Percentiles rank a stretch among this genome's conserved stretches.
These are phyloP conservation scores for Meloidogyne hapla DNA, from an alignment of 1,140 invertebrate genomes.

Conservation along the genomic window DNA sequence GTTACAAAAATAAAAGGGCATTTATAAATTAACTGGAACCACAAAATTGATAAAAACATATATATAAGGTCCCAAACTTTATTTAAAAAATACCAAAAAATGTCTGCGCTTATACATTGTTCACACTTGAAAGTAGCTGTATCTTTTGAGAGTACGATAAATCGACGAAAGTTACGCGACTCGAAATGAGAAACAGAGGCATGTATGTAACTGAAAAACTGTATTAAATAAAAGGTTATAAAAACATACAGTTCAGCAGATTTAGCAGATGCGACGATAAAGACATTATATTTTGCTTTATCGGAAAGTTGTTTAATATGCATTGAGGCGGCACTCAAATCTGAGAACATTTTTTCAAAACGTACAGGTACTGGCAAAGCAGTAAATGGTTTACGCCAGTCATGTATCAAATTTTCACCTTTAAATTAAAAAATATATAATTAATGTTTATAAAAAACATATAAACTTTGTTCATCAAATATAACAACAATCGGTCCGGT, in stretches of 20 bases:
- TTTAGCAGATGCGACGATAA: conserved; percentile 38
- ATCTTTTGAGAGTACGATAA: conserved; percentile 49
- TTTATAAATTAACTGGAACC: no score
- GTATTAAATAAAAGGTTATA: neutral
- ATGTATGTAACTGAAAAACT: conserved; percentile 29
- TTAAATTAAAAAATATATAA: neutral
- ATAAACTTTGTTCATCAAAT: conserved; percentile 53
- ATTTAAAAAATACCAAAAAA: conserved; percentile 39
- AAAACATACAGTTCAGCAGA: conserved; percentile 28
- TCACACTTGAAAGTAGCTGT: conserved; percentile 57
- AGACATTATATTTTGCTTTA: conserved; percentile 24
- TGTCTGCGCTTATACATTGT: conserved; percentile 46
- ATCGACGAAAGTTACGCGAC: conserved; percentile 27
- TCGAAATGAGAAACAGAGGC: conserved; percentile 30
- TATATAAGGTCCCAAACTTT: no score
- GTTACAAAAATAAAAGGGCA: neutral
- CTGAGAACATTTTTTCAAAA: conserved; percentile 29
- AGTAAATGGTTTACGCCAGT: conserved; percentile 40
- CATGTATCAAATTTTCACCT: conserved; percentile 27
- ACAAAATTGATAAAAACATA: no score
- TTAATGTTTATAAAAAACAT: conserved; percentile 9
- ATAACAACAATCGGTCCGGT: conserved; percentile 43
- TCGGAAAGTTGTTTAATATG: conserved; percentile 22
- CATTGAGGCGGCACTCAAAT: conserved; percentile 10
- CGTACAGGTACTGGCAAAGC: conserved; percentile 23